Base-by-base conservation (phyloP, 2,113 vertebrate genomes). In the Cinclus mexicanus region DNA sequence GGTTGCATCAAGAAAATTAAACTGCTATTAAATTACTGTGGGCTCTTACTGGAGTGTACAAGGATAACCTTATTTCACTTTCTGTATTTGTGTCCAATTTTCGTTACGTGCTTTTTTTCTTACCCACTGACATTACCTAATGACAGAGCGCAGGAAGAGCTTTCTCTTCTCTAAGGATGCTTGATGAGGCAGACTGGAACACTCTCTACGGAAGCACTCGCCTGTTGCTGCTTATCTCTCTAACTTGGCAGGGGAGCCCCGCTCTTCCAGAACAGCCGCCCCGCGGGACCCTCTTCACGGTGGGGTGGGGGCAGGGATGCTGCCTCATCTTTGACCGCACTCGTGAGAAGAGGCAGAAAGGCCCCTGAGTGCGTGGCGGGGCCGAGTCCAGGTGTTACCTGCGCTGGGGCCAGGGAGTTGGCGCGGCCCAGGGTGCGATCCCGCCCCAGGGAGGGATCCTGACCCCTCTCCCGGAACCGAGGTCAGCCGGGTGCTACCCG, bases 151-250 rank as follows among this genome's bases (percentile, higher is more conserved):
- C 52, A 12, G 72, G 41, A 24, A 26, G 61, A 42, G 70, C 47
- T 12, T 26, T 35, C 50, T 39, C 83, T 31, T n/a, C 9, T 25
- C 31, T 23, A 7, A 21, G 60, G 68, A 12, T 8, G 49, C 16
- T 1, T 3, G 14, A 6, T 16, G 37, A 4, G 28, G 33, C 57
- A 37, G 52, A 6, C 28, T 7, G 60, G 31, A 24, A 28, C 55
- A 33, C 31, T 15, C 37, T 4, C 1, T 11, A 7, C 0, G 37
- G 70, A 19, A 46, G 28, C 33, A 3, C 11, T 12, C 2, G 29
- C 69, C 35, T 46, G 52, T 39, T 78, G 87, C 70, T 67, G 2
- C 61, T 59, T 35, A 0, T 59, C n/a, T 39, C 86, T 12, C 44
- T 24, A 33, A 60, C 75, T 79, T 31, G 1, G 44, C 41, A 10